Evolutionary conservation across 2,113 vertebrate species (phyloP).

Genomic region (Notarius quadriscutis): DNA sequence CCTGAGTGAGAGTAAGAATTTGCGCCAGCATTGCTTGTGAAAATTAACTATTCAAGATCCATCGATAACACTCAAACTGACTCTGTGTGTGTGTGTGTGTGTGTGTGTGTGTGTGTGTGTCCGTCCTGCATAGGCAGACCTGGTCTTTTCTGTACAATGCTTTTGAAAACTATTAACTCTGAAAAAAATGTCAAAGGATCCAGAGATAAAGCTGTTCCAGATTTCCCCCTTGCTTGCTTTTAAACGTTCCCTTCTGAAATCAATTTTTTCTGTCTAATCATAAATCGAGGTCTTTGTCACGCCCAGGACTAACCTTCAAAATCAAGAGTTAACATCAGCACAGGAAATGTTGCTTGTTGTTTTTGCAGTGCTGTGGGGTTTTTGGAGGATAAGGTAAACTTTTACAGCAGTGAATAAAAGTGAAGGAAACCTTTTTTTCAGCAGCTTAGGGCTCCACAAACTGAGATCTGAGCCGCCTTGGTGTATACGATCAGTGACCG

Average conservation of each 20-base stretch:
- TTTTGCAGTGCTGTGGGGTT: neutral
- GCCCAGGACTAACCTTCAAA: neutral
- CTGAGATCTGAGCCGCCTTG: slow-evolving; percentile 40
- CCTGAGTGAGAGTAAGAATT: too few relatives aligned
- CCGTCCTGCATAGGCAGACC: neutral
- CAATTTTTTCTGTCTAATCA: neutral
- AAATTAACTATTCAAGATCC: neutral
- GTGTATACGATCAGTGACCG: neutral
- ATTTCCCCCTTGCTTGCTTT: neutral
- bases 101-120: neutral
- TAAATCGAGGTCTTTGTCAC: neutral
- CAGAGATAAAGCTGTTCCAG: slow-evolving; percentile 20
- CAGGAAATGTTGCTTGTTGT: neutral
- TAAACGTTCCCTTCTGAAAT: neutral
- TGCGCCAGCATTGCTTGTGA: too few relatives aligned
- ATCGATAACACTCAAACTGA: neutral
- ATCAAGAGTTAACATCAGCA: neutral
- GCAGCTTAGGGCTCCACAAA: neutral
- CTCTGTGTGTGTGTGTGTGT: neutral
- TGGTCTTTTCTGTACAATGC: slow-evolving; percentile 3
- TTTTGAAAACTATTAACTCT: slow-evolving; percentile 1
- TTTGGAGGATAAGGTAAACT: slow-evolving; percentile 8
- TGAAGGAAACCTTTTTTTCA: neutral
- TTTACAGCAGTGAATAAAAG: neutral
- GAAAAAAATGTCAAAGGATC: slow-evolving; percentile 20